Base-by-base conservation (phyloP, 2,797 vertebrate genomes). In the Acropternis orthonyx region DNA sequence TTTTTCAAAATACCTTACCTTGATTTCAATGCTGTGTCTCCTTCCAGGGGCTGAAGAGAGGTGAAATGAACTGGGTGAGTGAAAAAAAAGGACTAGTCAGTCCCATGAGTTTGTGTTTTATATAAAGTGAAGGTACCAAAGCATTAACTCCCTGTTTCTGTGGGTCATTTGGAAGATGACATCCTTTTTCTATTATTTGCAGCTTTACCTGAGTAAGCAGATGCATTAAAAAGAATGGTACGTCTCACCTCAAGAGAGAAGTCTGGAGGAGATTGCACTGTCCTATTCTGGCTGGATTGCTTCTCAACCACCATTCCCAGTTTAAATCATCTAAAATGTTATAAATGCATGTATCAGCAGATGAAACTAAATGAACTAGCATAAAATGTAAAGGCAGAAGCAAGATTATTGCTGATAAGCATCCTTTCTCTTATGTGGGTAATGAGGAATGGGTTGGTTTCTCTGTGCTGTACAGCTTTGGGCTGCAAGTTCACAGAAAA, bases 311-410 rank as follows among this genome's bases (percentile, higher is more conserved):
- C 51, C 14, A 32, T 12, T 51, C 36, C 17, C 39, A 69, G 22
- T 72, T 90, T 41, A 85, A 77, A 90, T 39, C 14, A 71, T 51
- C 49, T 75, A 72, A 71, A 81, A 34, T 7, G 28, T 92, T 30
- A 56, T 16, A 78, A 77, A 83, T 16, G 1, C 18, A 9, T 10
- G 5, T 69, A 22, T 37, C 21, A 54, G 65, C 43, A 85, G 28
- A 37, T 6, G 3, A 72, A 82, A 67, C 6, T 48, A 77, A 82
- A 59, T 41, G 8, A 93, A 68, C 26, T 9, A 63, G 21, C 23
- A 65, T 18, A 51, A 94, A 89, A 94, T 72, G 37, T n/a, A 75
- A 88, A 77, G 79, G 44, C 21, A 80, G 48, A 83, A 63, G 28
- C 16, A 76, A 63, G 14, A 77, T 30, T 32, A 24, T n/a, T 83